Evolutionary conservation across 2,888 invertebrate genomes (phyloP).

Genomic region (Heliconius cydno): DNA sequence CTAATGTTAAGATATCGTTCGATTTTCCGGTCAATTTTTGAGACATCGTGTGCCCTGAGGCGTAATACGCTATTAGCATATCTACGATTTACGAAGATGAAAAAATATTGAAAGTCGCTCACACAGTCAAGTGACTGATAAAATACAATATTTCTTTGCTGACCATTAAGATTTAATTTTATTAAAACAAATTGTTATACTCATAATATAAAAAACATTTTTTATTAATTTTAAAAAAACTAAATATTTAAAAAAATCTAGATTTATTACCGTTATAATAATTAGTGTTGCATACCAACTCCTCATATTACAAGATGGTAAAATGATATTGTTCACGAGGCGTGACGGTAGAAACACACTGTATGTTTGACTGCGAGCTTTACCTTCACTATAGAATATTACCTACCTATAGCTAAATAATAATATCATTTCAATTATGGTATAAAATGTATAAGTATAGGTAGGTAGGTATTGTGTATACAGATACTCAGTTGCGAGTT

Average conservation of each 20-base stretch:
- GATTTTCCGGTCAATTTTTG: too few relatives aligned
- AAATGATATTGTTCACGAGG: slow-evolving; percentile 7
- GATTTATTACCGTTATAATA: slow-evolving; percentile 9
- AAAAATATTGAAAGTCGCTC: not conserved
- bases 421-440: too few relatives aligned
- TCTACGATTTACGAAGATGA: too few relatives aligned
- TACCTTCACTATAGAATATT: not conserved
- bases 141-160: too few relatives aligned
- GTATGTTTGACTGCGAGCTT: slow-evolving; percentile 2
- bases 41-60: not conserved
- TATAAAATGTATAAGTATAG: too few relatives aligned
- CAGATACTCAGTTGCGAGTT: too few relatives aligned
- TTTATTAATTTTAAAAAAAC: not conserved
- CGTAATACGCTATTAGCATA: too few relatives aligned
- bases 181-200: not conserved
- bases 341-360: slow-evolving; percentile 19
- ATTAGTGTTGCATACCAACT: slow-evolving; percentile 3
- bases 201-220: not conserved
- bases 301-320: slow-evolving; percentile 12
- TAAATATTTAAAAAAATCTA: not conserved
- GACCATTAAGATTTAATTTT: too few relatives aligned
- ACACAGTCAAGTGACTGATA: not conserved
- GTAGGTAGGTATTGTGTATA: too few relatives aligned
- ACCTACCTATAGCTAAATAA: not conserved
- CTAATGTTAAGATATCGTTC: not conserved